Evolutionary conservation across 2,113 vertebrate genomes (phyloP).

Genomic region (Erpornis zantholeuca): DNA sequence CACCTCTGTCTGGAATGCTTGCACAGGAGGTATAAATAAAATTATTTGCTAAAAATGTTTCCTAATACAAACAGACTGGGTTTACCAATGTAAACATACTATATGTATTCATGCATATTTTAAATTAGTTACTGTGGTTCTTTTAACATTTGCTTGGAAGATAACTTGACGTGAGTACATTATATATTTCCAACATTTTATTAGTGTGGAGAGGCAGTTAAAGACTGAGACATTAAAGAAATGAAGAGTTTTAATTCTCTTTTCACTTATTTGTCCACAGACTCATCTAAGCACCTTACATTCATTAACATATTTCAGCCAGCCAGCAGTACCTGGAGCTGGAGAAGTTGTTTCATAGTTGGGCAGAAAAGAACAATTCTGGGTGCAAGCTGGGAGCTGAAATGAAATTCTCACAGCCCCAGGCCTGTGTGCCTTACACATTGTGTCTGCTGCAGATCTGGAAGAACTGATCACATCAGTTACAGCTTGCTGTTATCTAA

Average conservation of each 20-base stretch:
- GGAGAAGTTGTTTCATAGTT: neutral
- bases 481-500: neutral
- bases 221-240: neutral
- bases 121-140: neutral
- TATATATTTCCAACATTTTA: neutral
- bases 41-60: slow-evolving; percentile 64
- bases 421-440: rapidly evolving
- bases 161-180: neutral
- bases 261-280: neutral
- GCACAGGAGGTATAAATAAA: slow-evolving; percentile 64
- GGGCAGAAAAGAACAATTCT: neutral
- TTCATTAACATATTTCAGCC: neutral
- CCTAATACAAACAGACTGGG: slow-evolving; percentile 37
- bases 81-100: slow-evolving; percentile 38
- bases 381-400: neutral
- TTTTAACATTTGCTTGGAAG: slow-evolving; percentile 8
- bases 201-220: neutral
- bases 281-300: neutral
- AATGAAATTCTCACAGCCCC: neutral
- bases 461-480: neutral
- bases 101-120: slow-evolving; percentile 14
- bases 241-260: neutral
- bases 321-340: neutral
- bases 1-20: slow-evolving; percentile 69
- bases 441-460: neutral